These are phyloP conservation scores for Calephelis perditalis DNA, from an alignment of 2,888 invertebrate species.

Conservation along the genomic window DNA sequence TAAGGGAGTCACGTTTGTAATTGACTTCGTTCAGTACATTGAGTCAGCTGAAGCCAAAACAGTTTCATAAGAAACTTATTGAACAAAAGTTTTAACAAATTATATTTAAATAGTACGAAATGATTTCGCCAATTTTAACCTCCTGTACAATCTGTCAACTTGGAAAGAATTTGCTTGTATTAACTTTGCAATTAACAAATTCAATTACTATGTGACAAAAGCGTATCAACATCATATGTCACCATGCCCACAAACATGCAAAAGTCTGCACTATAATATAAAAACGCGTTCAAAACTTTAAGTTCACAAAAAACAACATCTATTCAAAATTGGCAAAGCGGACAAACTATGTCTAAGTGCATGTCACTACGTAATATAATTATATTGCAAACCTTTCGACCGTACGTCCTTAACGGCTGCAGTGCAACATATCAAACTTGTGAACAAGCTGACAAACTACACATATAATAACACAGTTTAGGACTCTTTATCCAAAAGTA, in stretches of 20 bases:
- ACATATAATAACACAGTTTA: slow-evolving; percentile 6
- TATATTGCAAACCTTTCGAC: slow-evolving; percentile 58
- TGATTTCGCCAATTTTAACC: too few species aligned
- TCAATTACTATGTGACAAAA: slow-evolving; percentile 3
- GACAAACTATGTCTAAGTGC: slow-evolving; percentile 35
- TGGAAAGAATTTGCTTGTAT: too few species aligned
- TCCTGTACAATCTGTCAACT: too few species aligned
- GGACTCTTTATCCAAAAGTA: not conserved
- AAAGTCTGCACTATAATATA: slow-evolving; percentile 36
- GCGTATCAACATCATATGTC: slow-evolving; percentile 21
- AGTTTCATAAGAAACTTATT: too few species aligned
- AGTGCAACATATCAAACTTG: slow-evolving; percentile 59
- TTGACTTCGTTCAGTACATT: not conserved
- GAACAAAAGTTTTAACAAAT: too few species aligned
- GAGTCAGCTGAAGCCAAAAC: too few species aligned
- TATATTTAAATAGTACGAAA: too few species aligned
- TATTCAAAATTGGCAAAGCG: slow-evolving; percentile 29
- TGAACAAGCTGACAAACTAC: slow-evolving; percentile 31
- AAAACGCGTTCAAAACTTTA: slow-evolving; percentile 24
- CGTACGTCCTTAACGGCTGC: slow-evolving; percentile 75
- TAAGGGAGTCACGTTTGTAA: not conserved
- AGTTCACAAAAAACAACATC: slow-evolving; percentile 27
- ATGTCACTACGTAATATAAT: slow-evolving; percentile 37
- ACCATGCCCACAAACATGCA: slow-evolving; percentile 31
- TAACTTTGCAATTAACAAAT: too few species aligned